phyloP scores from a whole-genome alignment of 2,113 vertebrate genomes.

The Sorex araneus region DNA sequence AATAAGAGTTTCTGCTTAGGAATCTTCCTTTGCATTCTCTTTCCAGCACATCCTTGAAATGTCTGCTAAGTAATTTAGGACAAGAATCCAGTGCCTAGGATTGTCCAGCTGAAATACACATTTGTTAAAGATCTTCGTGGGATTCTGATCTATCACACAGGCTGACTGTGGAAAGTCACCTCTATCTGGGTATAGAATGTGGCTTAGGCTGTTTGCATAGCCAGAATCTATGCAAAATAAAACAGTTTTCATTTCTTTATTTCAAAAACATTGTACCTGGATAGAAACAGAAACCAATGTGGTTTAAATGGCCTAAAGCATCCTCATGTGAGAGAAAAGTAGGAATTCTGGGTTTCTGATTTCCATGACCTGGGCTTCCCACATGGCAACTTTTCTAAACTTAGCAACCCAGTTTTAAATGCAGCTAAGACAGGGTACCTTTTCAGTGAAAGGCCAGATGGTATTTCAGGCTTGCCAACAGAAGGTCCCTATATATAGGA shows the following conservation, averaged over 20 bases:
- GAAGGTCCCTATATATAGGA: not conserved
- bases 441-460: not conserved
- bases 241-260: not conserved
- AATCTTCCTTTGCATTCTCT: fast-evolving
- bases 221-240: not conserved
- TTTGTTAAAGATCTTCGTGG: not conserved
- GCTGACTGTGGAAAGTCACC: too few species aligned
- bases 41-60: not conserved
- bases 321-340: not conserved
- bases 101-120: not conserved
- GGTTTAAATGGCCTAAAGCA: not conserved
- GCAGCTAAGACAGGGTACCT: not conserved
- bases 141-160: fast-evolving
- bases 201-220: not conserved
- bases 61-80: not conserved
- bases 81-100: fast-evolving
- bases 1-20: not conserved
- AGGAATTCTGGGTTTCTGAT: not conserved
- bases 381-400: not conserved
- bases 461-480: not conserved
- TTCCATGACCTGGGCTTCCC: not conserved
- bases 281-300: not conserved
- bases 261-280: not conserved
- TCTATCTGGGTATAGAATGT: too few species aligned
- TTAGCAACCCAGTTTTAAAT: not conserved